Conservation (phyloP, 2,113 vertebrate genomes). For the Gymnarchus niloticus region DNA sequence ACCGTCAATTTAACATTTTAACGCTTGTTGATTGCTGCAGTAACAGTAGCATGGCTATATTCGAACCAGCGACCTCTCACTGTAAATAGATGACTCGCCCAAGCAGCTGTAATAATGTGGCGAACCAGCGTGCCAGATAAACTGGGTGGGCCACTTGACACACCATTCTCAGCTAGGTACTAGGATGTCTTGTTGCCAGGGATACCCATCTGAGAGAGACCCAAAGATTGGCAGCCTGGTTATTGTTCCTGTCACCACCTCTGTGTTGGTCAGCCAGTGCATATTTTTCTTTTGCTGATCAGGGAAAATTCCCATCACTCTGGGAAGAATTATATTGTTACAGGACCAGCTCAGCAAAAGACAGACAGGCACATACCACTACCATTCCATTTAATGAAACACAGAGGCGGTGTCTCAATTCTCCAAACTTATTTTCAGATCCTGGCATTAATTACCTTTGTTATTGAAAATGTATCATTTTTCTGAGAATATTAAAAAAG, state of each 20-base stretch:
- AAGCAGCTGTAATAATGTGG: background rate
- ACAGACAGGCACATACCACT: background rate
- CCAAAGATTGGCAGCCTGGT: background rate
- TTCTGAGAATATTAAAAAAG: background rate
- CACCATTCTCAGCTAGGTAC: background rate
- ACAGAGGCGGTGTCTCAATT: background rate
- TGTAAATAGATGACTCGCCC: background rate
- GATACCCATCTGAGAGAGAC: background rate
- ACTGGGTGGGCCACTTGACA: background rate
- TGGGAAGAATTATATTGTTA: background rate
- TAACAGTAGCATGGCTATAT: background rate
- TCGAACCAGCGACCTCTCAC: background rate
- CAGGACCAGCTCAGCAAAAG: background rate
- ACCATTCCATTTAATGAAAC: background rate
- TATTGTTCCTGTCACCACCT: constrained; percentile 7
- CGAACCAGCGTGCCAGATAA: background rate
- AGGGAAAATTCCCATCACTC: background rate
- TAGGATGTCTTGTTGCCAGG: background rate
- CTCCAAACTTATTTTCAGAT: background rate
- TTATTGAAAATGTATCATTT: background rate
- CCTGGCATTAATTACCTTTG: background rate
- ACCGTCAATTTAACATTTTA: background rate
- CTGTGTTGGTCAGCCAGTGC: background rate
- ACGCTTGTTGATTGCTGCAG: background rate
- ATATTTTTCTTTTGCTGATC: background rate